These are phyloP conservation scores for Linhomoeus sp. DNA, from an alignment of 2,888 invertebrate genomes.

Conservation along the genomic window DNA sequence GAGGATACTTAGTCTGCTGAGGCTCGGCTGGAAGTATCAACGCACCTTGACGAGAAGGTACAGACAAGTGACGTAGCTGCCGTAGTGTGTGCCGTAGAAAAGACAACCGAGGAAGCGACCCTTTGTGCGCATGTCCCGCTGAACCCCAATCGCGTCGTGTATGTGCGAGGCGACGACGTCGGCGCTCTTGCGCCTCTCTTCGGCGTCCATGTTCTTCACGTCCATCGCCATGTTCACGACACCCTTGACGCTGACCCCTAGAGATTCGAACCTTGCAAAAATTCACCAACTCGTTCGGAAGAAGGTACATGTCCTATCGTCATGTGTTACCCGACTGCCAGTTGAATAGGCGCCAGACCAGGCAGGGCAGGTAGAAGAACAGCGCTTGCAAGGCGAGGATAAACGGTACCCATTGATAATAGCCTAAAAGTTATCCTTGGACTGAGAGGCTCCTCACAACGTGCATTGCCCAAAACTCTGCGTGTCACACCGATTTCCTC, in stretches of 20 bases:
- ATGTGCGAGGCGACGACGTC: conserved; percentile 33
- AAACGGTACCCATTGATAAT: conserved; percentile 30
- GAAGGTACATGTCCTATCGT: too few species aligned
- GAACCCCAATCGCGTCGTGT: conserved; percentile 32
- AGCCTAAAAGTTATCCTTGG: conserved; percentile 11
- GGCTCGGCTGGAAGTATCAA: background rate
- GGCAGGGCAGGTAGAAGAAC: conserved; percentile 33
- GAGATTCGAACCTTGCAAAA: too few species aligned
- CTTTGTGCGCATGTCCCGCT: conserved; percentile 15
- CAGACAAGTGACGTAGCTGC: conserved; percentile 22
- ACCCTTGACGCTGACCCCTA: conserved; percentile 28
- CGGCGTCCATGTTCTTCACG: conserved; percentile 30
- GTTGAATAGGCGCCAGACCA: conserved; percentile 33
- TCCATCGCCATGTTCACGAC: conserved; percentile 33
- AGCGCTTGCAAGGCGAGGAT: conserved; percentile 34
- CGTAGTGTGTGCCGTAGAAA: conserved; percentile 5
- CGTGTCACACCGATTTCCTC: conserved; percentile 15
- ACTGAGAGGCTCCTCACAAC: too few species aligned
- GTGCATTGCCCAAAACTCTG: too few species aligned
- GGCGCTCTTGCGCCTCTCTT: conserved; percentile 29
- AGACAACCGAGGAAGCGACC: background rate
- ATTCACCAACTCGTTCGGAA: too few species aligned
- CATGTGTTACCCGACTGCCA: conserved; percentile 29
- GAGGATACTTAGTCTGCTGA: background rate
- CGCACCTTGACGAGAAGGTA: conserved; percentile 22